A percentile compares a stretch with the other conserved stretches of the same genome.
Conservation (phyloP, 2,113 vertebrate genomes). For the Serinus canaria region DNA sequence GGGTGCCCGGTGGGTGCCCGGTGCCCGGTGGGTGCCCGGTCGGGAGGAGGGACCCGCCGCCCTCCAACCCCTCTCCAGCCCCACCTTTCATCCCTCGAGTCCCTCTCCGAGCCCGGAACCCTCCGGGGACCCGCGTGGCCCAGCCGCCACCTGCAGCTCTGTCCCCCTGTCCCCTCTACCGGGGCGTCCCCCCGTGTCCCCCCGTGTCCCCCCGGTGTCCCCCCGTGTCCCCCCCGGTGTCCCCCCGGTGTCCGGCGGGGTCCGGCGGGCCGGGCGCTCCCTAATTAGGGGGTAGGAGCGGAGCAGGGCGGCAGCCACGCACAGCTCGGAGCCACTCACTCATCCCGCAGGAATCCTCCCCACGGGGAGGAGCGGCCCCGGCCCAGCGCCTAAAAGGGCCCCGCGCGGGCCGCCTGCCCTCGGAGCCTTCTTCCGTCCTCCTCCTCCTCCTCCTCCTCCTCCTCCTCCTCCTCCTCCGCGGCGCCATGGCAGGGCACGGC, state of each 20-base stretch:
- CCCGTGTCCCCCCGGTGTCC: neutral
- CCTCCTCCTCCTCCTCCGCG: neutral
- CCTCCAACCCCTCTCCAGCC: neutral
- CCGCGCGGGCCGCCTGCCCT: neutral
- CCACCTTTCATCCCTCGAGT: neutral
- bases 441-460: neutral
- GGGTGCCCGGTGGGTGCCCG: neutral
- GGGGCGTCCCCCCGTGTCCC: neutral
- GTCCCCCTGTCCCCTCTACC: neutral
- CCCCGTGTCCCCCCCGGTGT: neutral
- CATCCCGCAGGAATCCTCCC: constrained; percentile 55
- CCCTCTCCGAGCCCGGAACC: neutral
- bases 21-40: neutral
- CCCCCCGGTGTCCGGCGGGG: neutral
- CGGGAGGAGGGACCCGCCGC: neutral
- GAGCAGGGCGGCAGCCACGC: constrained; percentile 31
- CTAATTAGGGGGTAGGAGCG: constrained; percentile 48
- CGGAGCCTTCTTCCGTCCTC: neutral
- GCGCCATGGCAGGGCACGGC: constrained; percentile 62
- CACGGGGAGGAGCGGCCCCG: constrained; percentile 31
- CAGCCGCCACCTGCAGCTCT: neutral
- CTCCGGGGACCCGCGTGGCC: too few relatives aligned
- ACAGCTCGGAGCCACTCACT: constrained; percentile 55
- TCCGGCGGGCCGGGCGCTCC: neutral
- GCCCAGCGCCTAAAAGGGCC: constrained; percentile 38